These are phyloP conservation scores for Cabera pusaria DNA, from an alignment of 2,888 invertebrate species.

Conservation along the genomic window DNA sequence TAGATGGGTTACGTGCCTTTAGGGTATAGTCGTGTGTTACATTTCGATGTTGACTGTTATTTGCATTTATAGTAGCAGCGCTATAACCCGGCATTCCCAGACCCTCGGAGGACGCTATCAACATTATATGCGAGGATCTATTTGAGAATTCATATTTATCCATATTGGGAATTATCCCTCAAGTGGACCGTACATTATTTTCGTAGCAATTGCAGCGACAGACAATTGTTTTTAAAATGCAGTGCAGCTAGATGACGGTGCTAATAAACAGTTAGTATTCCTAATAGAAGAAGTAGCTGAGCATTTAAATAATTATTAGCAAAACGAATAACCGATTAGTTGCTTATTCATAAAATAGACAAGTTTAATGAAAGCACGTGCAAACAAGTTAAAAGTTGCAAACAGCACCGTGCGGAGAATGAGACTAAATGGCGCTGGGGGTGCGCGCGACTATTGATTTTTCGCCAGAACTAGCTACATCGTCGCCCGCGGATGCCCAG, in stretches of 20 bases:
- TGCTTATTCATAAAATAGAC: constrained; percentile 13
- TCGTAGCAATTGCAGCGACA: no score
- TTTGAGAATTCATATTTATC: constrained; percentile 7
- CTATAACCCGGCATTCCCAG: constrained; percentile 7
- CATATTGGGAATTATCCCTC: no score
- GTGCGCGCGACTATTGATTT: constrained; percentile 81
- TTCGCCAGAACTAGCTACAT: constrained; percentile 45
- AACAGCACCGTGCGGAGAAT: constrained; percentile 31
- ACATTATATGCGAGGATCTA: background rate
- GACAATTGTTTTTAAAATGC: no score
- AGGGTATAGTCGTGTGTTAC: constrained; percentile 8
- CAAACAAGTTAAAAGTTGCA: constrained; percentile 57
- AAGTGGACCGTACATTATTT: no score
- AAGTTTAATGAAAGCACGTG: constrained; percentile 40
- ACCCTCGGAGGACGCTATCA: background rate
- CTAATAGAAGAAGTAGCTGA: no score
- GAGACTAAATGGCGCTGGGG: constrained; percentile 30
- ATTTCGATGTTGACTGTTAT: constrained; percentile 9
- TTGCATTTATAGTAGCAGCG: constrained; percentile 16
- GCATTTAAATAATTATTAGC: no score
- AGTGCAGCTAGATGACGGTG: no score
- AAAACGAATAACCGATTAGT: constrained; percentile 8
- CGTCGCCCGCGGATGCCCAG: constrained; percentile 50
- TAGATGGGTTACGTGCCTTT: background rate
- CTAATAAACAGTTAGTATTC: no score